Evolutionary conservation across 2,888 invertebrate genomes (phyloP), one percentile per base, ranked within the genome.

Genomic region (Acleris laterana): DNA sequence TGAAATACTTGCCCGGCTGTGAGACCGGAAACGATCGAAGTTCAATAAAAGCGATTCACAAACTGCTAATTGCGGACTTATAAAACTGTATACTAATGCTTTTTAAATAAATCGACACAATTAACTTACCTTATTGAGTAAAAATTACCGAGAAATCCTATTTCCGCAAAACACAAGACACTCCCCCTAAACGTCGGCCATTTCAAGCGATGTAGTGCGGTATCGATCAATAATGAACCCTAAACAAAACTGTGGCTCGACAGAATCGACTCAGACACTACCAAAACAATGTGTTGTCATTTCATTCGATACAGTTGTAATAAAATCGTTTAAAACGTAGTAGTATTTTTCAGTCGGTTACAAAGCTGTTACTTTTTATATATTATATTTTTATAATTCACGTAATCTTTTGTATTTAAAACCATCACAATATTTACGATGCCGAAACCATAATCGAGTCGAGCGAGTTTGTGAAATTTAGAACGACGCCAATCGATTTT

Each of bases 111-210:
- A 55, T 65, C 22, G 9, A 11, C 50, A 69, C 44, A 28, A 46
- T 44, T 11, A 50, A 65, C 70, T 69, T 52, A 71, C 72, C 68
- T 69, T 67, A 68, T 62, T 61, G 57, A 61, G 79, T 83, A 83
- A 77, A 84, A 82, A 81, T 74, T 83, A 87, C 83, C 77, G 79
- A 81, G 79, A 85, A 86, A 83, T 79, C 74, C 73, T 72, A 85
- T 85, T 87, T 89, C 83, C 80, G 76, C 80, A 81, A 66, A 66
- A 62, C 55, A 65, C 62, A 51, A 87, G 90, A 89, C 90, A 93
- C 92, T 91, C 92, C 91, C 90, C 90, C 88, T 91, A 93, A 81
- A 90, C 86, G 90, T 90, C 92, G 89, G 92, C 92, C 92, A 93
- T 92, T 92, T 90, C 90, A 88, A 88, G 88, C 89, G 85, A 90